phyloP scores from a whole-genome alignment of 2,888 invertebrate species.

The Arge pagana region DNA sequence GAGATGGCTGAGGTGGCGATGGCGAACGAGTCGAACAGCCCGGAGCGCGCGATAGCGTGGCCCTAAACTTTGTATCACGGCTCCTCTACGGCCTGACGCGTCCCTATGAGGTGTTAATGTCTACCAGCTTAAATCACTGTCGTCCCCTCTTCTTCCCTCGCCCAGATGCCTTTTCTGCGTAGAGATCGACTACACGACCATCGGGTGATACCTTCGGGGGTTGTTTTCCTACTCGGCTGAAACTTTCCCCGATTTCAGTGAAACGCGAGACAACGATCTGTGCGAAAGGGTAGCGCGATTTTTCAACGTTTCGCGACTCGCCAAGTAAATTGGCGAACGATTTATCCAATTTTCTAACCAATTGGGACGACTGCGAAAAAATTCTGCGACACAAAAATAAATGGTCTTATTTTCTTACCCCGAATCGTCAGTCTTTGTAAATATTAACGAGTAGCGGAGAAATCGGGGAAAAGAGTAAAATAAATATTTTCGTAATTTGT shows the following conservation, averaged over 20 bases:
- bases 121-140: conserved; percentile 40
- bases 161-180: no score
- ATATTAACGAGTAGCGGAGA: no score
- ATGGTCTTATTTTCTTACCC: no score
- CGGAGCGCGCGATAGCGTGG: conserved; percentile 18
- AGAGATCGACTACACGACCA: neutral
- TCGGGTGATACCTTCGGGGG: conserved; percentile 9
- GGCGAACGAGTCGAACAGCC: conserved; percentile 18
- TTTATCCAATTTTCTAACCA: no score
- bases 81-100: conserved; percentile 26
- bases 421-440: no score
- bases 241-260: conserved; percentile 7
- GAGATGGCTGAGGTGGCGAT: neutral
- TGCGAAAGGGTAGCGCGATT: no score
- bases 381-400: no score
- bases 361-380: no score
- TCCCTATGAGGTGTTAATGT: conserved; percentile 41
- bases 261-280: conserved; percentile 12
- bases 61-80: conserved; percentile 23
- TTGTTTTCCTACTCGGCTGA: conserved; percentile 3
- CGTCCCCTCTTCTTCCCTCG: neutral
- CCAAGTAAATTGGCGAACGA: no score
- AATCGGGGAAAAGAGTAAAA: no score
- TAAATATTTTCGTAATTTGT: no score
- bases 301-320: no score